Base-by-base conservation (phyloP, 2,888 invertebrate species). In the Aplocera efformata region DNA sequence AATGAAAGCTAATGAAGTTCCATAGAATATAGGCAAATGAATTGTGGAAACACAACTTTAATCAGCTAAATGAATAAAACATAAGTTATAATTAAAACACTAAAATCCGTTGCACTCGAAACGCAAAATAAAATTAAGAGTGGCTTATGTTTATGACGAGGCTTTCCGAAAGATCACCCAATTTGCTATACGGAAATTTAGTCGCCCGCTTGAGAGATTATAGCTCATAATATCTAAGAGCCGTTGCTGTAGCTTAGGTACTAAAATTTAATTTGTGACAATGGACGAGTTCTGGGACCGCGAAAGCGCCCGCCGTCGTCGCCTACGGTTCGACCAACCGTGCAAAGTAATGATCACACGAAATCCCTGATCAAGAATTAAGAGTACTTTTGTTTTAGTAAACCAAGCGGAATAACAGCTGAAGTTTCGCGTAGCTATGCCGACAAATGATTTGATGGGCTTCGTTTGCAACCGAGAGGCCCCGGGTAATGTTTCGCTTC, bases 331-430 rank as follows among this genome's bases (percentile, higher is more conserved):
- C 72, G 78, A 74, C 79, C 72, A 72, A 72, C 73, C 76, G 71
- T 57, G 70, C 64, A 73, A 77, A 72, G 66, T 77, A 77, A 78
- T 73, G 75, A 73, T 74, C 72, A 75, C 77, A 73, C 72, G 74
- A 78, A 79, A 79, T 80, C 79, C 72, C 77, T 76, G 76, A 79
- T 77, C 77, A 76, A 71, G 74, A 80, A 79, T 79, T 79, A 79
- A 70, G 72, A 76, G 73, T 69, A 76, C 79, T 79, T 79, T 79
- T 79, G 76, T 77, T 79, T 79, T 70, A 76, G 72, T 70, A 76
- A 83, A 77, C 77, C 72, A 76, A 77, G 67, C 76, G 80, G 75
- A 82, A 83, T 80, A 81, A 83, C 76, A 73, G 76, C 70, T 70
- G 65, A 72, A 81, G 76, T 79, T 78, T 70, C 56, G 60, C 75